Evolutionary conservation across 1,140 invertebrate species (phyloP).

Genomic region (Portunus trituberculatus): DNA sequence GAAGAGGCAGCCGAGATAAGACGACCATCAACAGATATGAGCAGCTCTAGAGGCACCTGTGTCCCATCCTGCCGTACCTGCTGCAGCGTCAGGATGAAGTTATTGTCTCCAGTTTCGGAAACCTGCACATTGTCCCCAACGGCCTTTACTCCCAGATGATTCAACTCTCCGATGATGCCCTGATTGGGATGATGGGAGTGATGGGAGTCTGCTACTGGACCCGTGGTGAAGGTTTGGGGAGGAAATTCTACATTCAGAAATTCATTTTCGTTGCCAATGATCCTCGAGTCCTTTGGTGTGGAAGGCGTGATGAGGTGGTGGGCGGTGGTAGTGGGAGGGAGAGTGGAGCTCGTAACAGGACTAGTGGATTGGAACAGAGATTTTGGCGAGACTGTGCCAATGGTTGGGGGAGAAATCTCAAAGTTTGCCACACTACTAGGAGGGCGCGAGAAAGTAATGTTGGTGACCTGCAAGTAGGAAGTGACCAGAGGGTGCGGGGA

Average conservation of each 20-base stretch:
- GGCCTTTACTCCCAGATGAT: background rate
- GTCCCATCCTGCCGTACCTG: constrained; percentile 65
- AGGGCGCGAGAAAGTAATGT: constrained; percentile 47
- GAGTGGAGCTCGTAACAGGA: background rate
- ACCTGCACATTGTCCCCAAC: constrained; percentile 24
- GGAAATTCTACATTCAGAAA: background rate
- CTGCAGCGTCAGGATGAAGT: constrained; percentile 70
- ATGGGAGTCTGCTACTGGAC: background rate
- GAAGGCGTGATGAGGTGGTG: background rate
- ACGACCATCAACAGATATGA: constrained; percentile 72
- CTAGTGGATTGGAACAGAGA: background rate
- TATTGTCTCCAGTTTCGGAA: constrained; percentile 43
- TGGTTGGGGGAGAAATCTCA: background rate
- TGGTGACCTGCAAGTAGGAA: constrained; percentile 51
- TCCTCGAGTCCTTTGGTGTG: background rate
- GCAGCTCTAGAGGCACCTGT: constrained; percentile 63
- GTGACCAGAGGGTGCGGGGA: constrained; percentile 33
- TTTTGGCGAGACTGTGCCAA: background rate
- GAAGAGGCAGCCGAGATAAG: constrained; percentile 37
- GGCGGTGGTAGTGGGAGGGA: background rate
- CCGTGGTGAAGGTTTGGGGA: background rate
- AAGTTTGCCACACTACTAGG: background rate
- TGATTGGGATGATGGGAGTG: background rate
- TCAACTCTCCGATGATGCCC: background rate
- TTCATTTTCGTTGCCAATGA: background rate